Evolutionary conservation across 2,113 vertebrate species (phyloP).

Genomic region (Gnathonemus longibarbis): DNA sequence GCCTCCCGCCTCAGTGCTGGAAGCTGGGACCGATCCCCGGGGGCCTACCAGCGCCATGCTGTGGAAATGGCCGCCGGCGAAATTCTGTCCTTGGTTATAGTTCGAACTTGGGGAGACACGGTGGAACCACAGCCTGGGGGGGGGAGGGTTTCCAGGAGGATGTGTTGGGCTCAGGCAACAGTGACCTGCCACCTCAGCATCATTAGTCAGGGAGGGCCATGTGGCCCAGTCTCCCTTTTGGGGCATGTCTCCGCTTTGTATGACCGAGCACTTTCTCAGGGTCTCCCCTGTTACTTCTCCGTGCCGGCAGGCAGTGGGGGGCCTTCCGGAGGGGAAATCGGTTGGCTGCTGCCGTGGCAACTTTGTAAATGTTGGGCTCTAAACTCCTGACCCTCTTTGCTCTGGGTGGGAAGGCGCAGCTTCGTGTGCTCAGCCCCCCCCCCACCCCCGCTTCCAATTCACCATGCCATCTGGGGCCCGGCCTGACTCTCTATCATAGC

Average conservation of each 20-base stretch:
- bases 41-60: background rate
- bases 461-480: background rate
- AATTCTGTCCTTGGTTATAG: background rate
- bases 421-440: background rate
- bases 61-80: background rate
- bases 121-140: background rate
- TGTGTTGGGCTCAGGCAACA: background rate
- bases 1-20: background rate
- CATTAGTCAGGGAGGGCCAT: background rate
- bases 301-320: background rate
- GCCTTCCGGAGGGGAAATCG: background rate
- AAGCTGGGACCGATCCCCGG: background rate
- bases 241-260: background rate
- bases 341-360: background rate
- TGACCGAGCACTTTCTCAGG: background rate
- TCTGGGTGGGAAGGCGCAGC: background rate
- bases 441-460: background rate
- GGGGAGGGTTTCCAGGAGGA: background rate
- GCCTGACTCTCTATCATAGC: background rate
- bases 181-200: background rate
- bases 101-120: background rate
- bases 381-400: background rate
- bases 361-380: background rate
- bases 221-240: background rate
- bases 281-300: background rate